Evolutionary conservation across 2,797 vertebrate species (phyloP).

Genomic region (Gallinago stenura): DNA sequence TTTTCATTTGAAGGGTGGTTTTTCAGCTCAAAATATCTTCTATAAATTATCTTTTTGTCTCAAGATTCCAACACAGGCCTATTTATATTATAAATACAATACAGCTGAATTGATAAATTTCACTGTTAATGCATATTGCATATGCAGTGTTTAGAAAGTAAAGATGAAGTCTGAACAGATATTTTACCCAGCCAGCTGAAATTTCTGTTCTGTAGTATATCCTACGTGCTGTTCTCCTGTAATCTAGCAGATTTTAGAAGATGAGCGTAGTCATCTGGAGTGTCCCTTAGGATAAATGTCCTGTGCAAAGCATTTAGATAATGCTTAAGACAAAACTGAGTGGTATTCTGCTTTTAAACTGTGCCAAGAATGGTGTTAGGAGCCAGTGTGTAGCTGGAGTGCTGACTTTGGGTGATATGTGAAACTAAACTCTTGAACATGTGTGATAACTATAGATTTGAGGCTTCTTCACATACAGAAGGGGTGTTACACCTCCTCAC

Average conservation of each 20-base stretch:
- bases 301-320: not conserved
- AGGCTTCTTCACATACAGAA: not conserved
- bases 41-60: not conserved
- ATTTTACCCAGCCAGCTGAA: not conserved
- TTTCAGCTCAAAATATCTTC: not conserved
- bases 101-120: not conserved
- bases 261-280: not conserved
- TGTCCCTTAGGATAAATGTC: not conserved
- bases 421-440: not conserved
- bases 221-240: not conserved
- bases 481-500: not conserved
- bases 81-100: not conserved
- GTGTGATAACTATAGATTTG: not conserved
- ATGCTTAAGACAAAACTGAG: not conserved
- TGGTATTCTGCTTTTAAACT: not conserved
- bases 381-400: not conserved
- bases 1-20: not conserved
- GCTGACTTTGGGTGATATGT: not conserved
- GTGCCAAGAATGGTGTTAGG: not conserved
- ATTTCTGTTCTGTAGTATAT: not conserved
- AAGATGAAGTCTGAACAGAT: not conserved
- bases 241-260: constrained; percentile 12
- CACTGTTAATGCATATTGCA: not conserved
- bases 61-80: not conserved
- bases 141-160: not conserved